Percentiles rank a stretch among this genome's conserved stretches.
These are phyloP conservation scores for Heliconius eleuchia DNA, from an alignment of 1,140 invertebrate genomes.

Conservation along the genomic window DNA sequence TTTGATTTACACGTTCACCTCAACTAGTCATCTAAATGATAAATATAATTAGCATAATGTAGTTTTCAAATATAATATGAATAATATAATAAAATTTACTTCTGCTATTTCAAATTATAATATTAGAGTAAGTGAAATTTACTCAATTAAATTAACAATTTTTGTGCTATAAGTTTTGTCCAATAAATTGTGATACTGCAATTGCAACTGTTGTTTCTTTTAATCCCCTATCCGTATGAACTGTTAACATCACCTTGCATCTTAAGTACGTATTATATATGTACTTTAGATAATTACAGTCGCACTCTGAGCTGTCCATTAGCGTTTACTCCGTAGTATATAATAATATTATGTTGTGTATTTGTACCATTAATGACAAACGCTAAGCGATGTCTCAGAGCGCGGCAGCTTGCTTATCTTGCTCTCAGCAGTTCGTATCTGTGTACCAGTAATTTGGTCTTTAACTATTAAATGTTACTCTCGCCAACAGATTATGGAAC, in stretches of 20 bases:
- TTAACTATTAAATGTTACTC: no score
- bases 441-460: no score
- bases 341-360: no score
- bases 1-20: background rate
- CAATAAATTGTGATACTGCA: constrained; percentile 74
- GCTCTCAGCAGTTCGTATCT: no score
- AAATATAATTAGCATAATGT: constrained; percentile 13
- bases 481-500: no score
- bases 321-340: no score
- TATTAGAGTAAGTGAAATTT: constrained; percentile 15
- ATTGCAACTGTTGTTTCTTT: constrained; percentile 18
- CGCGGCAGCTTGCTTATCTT: no score
- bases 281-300: no score
- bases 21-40: constrained; percentile 4
- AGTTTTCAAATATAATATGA: constrained; percentile 22
- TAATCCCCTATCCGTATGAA: background rate
- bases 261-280: background rate
- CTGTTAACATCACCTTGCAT: background rate
- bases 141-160: constrained; percentile 30
- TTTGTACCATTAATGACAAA: no score
- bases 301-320: no score
- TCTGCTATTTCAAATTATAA: constrained; percentile 21
- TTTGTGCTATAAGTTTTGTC: constrained; percentile 54
- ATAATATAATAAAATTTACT: constrained; percentile 14
- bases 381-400: no score